phyloP scores from a whole-genome alignment of 2,888 invertebrate genomes.

The Epirrita christyi region DNA sequence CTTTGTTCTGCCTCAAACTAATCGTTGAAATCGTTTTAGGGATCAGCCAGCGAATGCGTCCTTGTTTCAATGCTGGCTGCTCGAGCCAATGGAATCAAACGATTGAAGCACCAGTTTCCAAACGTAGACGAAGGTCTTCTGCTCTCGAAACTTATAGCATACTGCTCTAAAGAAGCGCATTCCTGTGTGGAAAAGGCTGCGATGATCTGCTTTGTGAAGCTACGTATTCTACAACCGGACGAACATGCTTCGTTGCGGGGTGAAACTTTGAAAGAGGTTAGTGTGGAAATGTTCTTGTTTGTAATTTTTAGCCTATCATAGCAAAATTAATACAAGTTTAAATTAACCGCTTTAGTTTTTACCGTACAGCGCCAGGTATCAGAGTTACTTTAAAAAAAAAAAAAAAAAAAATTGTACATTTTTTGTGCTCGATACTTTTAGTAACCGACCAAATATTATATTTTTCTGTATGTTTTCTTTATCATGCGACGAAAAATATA shows the following conservation, averaged over 20 bases:
- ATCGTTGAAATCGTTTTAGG: constrained; percentile 79
- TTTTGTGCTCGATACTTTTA: too few relatives aligned
- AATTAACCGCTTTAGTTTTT: too few relatives aligned
- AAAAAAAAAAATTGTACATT: too few relatives aligned
- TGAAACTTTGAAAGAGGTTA: constrained; percentile 90
- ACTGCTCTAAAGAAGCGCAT: constrained; percentile 95
- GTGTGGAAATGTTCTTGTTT: constrained; percentile 21
- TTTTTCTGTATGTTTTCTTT: too few relatives aligned
- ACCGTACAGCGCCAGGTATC: too few relatives aligned
- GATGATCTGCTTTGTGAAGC: constrained; percentile 96
- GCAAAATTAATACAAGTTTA: too few relatives aligned
- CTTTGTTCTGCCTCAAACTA: too few relatives aligned
- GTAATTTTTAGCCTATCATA: too few relatives aligned
- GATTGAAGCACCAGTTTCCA: constrained; percentile 93
- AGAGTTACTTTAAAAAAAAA: too few relatives aligned
- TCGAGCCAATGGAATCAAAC: constrained; percentile 93
- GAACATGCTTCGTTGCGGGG: constrained; percentile 92
- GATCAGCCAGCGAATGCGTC: constrained; percentile 98
- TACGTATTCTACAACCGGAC: constrained; percentile 95
- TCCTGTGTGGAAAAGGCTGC: constrained; percentile 97
- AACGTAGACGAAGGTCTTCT: constrained; percentile 95
- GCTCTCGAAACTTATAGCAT: constrained; percentile 96
- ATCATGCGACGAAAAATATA: too few relatives aligned
- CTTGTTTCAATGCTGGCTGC: constrained; percentile 97
- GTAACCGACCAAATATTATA: too few relatives aligned